A percentile compares a stretch with the other conserved stretches of the same genome.
phyloP scores from a whole-genome alignment of 2,888 invertebrate genomes.

The Chaetoderma sp. region DNA sequence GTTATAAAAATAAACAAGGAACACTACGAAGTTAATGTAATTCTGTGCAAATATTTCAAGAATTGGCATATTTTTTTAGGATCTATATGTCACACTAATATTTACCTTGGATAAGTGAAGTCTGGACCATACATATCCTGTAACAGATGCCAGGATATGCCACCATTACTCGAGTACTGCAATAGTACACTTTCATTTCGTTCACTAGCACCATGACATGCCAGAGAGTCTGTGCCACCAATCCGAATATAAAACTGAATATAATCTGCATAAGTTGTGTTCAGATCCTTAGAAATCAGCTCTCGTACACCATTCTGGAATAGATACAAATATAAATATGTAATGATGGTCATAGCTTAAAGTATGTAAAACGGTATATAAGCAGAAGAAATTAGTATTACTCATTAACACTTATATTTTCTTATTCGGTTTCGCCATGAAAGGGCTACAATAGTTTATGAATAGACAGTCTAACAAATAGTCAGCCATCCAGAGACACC shows the following conservation, averaged over 20 bases:
- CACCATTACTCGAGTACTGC: slow-evolving; percentile 68
- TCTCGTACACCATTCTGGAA: slow-evolving; percentile 62
- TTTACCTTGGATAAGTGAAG: slow-evolving; percentile 56
- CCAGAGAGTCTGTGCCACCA: slow-evolving; percentile 52
- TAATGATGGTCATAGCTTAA: too few species aligned
- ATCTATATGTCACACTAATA: too few species aligned
- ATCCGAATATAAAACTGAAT: slow-evolving; percentile 66
- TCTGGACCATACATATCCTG: slow-evolving; percentile 61
- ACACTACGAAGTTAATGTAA: too few species aligned
- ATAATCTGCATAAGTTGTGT: slow-evolving; percentile 59
- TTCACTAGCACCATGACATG: slow-evolving; percentile 59
- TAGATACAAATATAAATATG: background rate
- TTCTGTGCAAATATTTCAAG: too few species aligned
- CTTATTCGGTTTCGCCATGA: too few species aligned
- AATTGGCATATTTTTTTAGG: too few species aligned
- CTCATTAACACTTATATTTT: background rate
- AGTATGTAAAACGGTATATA: background rate
- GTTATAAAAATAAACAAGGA: too few species aligned
- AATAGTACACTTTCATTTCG: slow-evolving; percentile 65
- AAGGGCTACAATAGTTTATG: too few species aligned
- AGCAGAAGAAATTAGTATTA: background rate
- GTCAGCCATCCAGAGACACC: too few species aligned
- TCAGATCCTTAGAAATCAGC: slow-evolving; percentile 60
- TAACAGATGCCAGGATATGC: slow-evolving; percentile 65
- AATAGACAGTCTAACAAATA: too few species aligned